Conservation (phyloP, 2,797 vertebrate species). For the Syndactyla subalaris region DNA sequence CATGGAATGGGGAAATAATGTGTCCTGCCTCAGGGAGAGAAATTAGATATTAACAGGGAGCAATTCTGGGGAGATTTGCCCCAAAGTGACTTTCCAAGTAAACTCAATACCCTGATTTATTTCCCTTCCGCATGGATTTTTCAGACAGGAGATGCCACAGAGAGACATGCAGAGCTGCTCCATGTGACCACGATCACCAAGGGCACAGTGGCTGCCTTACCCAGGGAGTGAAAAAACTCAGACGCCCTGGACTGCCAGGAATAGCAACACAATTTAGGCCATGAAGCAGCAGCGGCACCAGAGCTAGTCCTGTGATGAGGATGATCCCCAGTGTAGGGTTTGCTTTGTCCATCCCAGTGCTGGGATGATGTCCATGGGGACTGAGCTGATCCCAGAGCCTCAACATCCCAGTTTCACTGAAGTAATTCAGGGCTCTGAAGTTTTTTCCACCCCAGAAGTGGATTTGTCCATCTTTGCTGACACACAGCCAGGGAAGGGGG, state of each 20-base stretch:
- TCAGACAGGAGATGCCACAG: neutral
- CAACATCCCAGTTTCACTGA: neutral
- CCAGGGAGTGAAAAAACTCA: neutral
- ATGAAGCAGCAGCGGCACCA: neutral
- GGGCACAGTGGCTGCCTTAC: neutral
- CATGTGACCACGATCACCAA: neutral
- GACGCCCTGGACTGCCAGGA: neutral
- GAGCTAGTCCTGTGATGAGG: rapidly evolving
- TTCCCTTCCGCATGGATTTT: neutral
- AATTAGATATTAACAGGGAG: neutral
- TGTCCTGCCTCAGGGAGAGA: neutral
- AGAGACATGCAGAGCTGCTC: neutral
- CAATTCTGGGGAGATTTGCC: neutral
- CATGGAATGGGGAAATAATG: neutral
- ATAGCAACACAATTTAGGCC: constrained; percentile 47
- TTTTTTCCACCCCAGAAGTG: rapidly evolving
- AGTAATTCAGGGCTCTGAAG: neutral
- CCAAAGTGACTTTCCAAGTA: neutral
- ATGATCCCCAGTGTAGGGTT: neutral
- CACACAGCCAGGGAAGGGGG: no score
- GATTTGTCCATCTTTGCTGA: neutral
- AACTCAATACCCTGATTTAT: neutral
- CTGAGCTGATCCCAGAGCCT: rapidly evolving
- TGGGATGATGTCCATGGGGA: rapidly evolving
- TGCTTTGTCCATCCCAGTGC: neutral